Evolutionary conservation across 1,140 invertebrate genomes (phyloP), one percentile per base, ranked within the genome.

Genomic region (Lepidurus packardi): DNA sequence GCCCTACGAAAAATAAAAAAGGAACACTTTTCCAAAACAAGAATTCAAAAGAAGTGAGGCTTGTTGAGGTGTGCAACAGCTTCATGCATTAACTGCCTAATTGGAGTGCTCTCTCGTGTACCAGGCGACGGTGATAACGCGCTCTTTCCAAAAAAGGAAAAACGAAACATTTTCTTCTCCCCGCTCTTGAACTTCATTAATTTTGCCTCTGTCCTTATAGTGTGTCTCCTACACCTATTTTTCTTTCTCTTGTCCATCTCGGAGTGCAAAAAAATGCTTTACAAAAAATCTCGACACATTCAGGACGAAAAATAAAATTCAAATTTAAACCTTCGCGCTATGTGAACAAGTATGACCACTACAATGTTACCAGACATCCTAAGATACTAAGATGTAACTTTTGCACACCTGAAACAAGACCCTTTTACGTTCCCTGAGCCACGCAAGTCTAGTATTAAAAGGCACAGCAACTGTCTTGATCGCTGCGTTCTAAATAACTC

Each of bases 11-110:
- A 16, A 65, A 65, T 5, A 65, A 65, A 65, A 47, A 47, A 16
- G 10, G 16, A 47, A 47, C 3, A 47, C 10, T 34, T 34, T 34
- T 34, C 34, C 10, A n/a, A 21, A 65, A 65, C 53, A 65, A 65
- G 53, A 65, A 65, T 65, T 65, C 21, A 21, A 65, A 65, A 65
- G 53, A 65, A 65, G 21, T 65, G 53, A 65, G 53, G 53, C 53
- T 65, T 21, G 53, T 65, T 65, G 53, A 65, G 53, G 53, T 65
- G 53, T 65, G 53, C 53, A 65, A 65, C 53, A 65, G 53, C 53
- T 65, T 65, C 53, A 16, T 65, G 53, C 53, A 65, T 65, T 65
- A 65, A 65, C 53, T 65, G 53, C 53, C 53, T 65, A 65, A 65
- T 65, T 65, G 53, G 53, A 65, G 53, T 65, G 53, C 53, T 65